These are phyloP conservation scores for Tenebrio molitor DNA, from an alignment of 1,140 invertebrate genomes.

Conservation along the genomic window DNA sequence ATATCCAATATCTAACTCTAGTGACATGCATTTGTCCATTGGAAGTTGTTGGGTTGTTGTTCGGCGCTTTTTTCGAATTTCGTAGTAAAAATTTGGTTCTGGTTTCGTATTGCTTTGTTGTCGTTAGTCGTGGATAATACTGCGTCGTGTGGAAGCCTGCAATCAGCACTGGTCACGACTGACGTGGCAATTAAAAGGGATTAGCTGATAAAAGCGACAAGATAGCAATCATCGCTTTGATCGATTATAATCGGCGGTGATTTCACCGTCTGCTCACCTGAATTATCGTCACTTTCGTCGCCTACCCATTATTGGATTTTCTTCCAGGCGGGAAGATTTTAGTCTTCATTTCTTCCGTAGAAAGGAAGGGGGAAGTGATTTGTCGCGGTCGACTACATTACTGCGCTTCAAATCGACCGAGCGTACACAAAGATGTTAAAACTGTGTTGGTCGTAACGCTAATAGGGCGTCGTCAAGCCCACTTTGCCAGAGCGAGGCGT, in stretches of 20 bases:
- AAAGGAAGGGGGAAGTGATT: background rate
- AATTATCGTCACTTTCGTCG: no score
- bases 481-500: constrained; percentile 42
- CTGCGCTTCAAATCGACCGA: constrained; percentile 1
- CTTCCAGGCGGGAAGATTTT: no score
- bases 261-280: no score
- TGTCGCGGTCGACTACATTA: constrained; percentile 9
- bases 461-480: constrained; percentile 51
- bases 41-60: constrained; percentile 16
- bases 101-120: constrained; percentile 11
- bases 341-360: no score
- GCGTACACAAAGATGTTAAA: background rate
- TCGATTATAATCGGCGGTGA: no score
- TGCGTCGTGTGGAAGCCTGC: no score
- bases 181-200: no score
- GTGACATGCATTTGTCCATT: constrained; percentile 65
- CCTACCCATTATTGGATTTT: constrained; percentile 1
- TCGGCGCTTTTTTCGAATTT: background rate
- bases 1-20: constrained; percentile 70
- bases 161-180: no score
- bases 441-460: constrained; percentile 39
- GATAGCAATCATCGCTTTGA: no score
- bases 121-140: constrained; percentile 10
- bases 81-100: background rate
- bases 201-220: no score